phyloP scores from a whole-genome alignment of 2,797 vertebrate genomes.

The Alectoris magna region DNA sequence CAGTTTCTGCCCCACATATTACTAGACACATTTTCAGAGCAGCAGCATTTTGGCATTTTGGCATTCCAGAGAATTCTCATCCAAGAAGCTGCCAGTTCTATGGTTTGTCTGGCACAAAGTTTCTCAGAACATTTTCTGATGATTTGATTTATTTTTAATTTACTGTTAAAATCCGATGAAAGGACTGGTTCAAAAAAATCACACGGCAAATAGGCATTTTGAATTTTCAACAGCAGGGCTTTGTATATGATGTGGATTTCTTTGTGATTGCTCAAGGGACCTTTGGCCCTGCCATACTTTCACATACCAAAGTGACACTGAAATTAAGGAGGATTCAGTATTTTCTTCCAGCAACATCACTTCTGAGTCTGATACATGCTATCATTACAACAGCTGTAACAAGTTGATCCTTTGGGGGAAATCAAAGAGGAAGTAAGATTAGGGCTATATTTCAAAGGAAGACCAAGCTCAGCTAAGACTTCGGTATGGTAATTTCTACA shows the following conservation, averaged over 20 bases:
- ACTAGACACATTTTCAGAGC: not conserved
- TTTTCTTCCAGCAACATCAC: not conserved
- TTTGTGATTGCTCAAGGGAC: not conserved
- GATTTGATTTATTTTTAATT: not conserved
- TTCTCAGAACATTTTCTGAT: not conserved
- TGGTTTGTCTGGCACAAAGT: not conserved
- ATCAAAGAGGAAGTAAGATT: not conserved
- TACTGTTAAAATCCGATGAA: not conserved
- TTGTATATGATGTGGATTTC: not conserved
- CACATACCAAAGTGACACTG: not conserved
- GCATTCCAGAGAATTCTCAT: not conserved
- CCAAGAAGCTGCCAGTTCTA: not conserved
- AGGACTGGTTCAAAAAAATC: not conserved
- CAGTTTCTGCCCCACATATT: not conserved
- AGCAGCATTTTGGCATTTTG: not conserved
- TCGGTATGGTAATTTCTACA: not conserved
- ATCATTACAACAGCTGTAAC: not conserved
- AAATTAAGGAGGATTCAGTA: not conserved
- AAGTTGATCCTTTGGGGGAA: not conserved
- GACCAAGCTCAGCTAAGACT: not conserved
- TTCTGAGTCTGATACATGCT: not conserved
- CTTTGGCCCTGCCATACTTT: not conserved
- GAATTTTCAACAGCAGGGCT: not conserved
- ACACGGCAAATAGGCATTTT: not conserved
- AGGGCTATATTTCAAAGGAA: not conserved